Percentiles rank a stretch among this genome's conserved stretches.
These are phyloP conservation scores for Diabrotica balteata DNA, from an alignment of 2,888 invertebrate genomes.

Conservation along the genomic window DNA sequence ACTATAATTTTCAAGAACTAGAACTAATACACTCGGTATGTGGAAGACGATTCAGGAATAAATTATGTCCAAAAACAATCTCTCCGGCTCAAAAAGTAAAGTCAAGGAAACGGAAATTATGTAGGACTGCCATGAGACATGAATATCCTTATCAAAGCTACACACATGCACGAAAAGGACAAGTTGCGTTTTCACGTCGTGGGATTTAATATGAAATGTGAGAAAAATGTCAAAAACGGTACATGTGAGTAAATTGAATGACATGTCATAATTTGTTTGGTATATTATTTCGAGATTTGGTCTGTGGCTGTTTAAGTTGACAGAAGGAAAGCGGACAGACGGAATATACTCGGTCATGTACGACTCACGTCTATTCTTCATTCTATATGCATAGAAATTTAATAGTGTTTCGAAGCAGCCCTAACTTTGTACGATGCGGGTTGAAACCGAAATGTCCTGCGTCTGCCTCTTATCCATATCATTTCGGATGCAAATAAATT, in stretches of 20 bases:
- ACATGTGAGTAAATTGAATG: slow-evolving; percentile 39
- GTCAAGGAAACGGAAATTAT: too few species aligned
- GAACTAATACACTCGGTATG: too few species aligned
- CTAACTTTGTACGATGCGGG: too few species aligned
- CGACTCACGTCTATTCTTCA: slow-evolving; percentile 52
- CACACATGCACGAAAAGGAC: slow-evolving; percentile 27
- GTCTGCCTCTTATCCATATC: too few species aligned
- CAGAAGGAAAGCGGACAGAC: slow-evolving; percentile 31
- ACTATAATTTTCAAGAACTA: too few species aligned
- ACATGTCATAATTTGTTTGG: slow-evolving; percentile 41
- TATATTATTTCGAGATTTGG: slow-evolving; percentile 40
- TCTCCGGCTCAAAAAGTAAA: too few species aligned
- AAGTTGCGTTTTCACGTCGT: slow-evolving; percentile 30
- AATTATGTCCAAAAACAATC: too few species aligned
- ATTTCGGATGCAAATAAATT: too few species aligned
- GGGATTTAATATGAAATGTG: slow-evolving; percentile 34
- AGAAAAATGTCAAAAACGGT: slow-evolving; percentile 33
- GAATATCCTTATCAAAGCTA: slow-evolving; percentile 30
- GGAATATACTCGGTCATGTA: slow-evolving; percentile 29
- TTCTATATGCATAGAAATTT: slow-evolving; percentile 62
- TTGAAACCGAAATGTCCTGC: too few species aligned
- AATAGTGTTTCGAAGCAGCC: slow-evolving; percentile 57
- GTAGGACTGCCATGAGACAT: slow-evolving; percentile 6
- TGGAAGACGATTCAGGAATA: too few species aligned
- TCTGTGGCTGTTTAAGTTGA: slow-evolving; percentile 34